Conservation (phyloP, 2,888 invertebrate genomes). For the Andrena marginata region DNA sequence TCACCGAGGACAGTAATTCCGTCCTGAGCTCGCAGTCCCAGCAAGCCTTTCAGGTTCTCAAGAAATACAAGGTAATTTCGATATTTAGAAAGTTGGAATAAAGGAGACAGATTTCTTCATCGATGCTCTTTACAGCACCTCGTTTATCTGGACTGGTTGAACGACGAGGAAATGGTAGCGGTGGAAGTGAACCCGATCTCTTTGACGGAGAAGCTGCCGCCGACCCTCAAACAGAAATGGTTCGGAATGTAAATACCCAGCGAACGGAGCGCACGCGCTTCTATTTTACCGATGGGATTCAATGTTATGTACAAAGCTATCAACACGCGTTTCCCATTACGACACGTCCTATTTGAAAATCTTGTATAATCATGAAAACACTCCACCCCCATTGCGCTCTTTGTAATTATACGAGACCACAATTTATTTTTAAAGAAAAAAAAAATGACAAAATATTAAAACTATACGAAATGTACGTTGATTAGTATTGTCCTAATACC, state of each 20-base stretch:
- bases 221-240: conserved; percentile 89
- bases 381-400: conserved; percentile 5
- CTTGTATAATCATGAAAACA: conserved; percentile 15
- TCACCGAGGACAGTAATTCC: conserved; percentile 80
- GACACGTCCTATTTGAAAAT: background rate
- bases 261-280: background rate
- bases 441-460: conserved; percentile 10
- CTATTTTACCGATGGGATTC: background rate
- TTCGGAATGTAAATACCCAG: conserved; percentile 86
- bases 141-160: conserved; percentile 90
- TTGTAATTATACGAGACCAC: background rate
- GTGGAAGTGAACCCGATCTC: conserved; percentile 91
- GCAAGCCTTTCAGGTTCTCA: conserved; percentile 84
- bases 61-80: conserved; percentile 86
- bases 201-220: conserved; percentile 90
- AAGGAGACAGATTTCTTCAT: conserved; percentile 73
- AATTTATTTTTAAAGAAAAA: conserved; percentile 45
- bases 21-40: conserved; percentile 76
- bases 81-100: conserved; percentile 66
- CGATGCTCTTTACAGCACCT: conserved; percentile 88
- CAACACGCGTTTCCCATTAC: background rate
- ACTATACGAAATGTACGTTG: conserved; percentile 6
- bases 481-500: background rate
- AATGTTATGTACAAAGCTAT: conserved; percentile 40
- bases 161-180: conserved; percentile 90